Conservation (phyloP, 2,888 invertebrate genomes). For the Apamea epomidion region DNA sequence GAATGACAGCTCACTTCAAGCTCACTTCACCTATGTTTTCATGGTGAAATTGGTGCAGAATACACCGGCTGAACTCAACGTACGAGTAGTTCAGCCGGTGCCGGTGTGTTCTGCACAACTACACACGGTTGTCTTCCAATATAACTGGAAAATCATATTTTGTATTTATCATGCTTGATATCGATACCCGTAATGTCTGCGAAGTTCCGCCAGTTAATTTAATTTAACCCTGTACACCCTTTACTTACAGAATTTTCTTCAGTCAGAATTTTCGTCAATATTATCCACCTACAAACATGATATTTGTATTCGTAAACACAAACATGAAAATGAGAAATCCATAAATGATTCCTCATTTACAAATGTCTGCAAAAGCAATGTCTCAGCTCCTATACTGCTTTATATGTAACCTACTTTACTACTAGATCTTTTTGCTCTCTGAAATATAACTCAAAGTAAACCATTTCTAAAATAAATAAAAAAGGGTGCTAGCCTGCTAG, state of each 20-base stretch:
- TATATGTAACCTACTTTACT: not conserved
- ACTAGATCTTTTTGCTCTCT: not conserved
- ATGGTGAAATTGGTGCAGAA: no score
- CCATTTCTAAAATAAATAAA: not conserved
- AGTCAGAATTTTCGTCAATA: not conserved
- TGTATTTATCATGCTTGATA: not conserved
- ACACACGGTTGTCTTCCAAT: not conserved
- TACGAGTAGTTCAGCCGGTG: no score
- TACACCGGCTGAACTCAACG: no score
- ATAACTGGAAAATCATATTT: not conserved
- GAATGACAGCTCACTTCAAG: no score
- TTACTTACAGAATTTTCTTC: not conserved
- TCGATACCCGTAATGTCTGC: not conserved
- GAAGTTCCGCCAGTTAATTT: not conserved
- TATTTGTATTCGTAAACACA: not conserved
- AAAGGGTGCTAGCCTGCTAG: not conserved
- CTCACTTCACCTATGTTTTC: no score
- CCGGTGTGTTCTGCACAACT: no score
- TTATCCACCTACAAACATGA: not conserved
- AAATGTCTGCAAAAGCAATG: not conserved
- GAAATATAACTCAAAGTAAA: slow-evolving; percentile 13
- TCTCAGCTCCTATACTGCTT: not conserved
- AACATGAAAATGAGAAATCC: not conserved
- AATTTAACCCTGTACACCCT: not conserved
- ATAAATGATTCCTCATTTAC: not conserved